Evolutionary conservation across 2,888 invertebrate genomes (phyloP).

Genomic region (Hemaris fuciformis): DNA sequence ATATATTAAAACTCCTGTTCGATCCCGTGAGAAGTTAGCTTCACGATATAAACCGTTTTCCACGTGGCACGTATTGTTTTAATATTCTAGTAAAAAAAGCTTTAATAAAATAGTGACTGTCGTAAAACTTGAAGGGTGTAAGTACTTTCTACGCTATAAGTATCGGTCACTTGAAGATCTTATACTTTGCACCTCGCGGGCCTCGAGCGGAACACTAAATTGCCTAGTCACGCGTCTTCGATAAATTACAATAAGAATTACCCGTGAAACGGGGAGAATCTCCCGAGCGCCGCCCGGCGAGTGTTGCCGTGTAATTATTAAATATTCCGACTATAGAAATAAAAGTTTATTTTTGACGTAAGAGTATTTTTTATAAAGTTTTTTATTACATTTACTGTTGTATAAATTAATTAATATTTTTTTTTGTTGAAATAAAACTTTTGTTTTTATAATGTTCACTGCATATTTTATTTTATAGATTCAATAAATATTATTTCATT

Average conservation of each 20-base stretch:
- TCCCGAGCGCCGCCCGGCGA: slow-evolving; percentile 18
- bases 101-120: too few relatives aligned
- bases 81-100: too few relatives aligned
- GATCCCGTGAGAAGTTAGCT: too few relatives aligned
- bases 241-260: slow-evolving; percentile 77
- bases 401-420: too few relatives aligned
- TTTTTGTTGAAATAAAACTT: too few relatives aligned
- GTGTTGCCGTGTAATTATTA: slow-evolving; percentile 13
- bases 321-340: background rate
- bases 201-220: slow-evolving; percentile 34
- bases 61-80: too few relatives aligned
- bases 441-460: too few relatives aligned
- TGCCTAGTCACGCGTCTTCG: slow-evolving; percentile 72
- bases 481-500: too few relatives aligned
- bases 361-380: background rate
- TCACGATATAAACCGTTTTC: too few relatives aligned
- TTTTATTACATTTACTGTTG: too few relatives aligned
- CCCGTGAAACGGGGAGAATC: slow-evolving; percentile 52
- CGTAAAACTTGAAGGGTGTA: background rate
- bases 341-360: background rate
- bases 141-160: background rate
- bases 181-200: slow-evolving; percentile 12
- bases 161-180: slow-evolving; percentile 9
- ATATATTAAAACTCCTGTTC: too few relatives aligned
- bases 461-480: too few relatives aligned